Base-by-base conservation (phyloP, 1,140 invertebrate species). In the Goniozus legneri region DNA sequence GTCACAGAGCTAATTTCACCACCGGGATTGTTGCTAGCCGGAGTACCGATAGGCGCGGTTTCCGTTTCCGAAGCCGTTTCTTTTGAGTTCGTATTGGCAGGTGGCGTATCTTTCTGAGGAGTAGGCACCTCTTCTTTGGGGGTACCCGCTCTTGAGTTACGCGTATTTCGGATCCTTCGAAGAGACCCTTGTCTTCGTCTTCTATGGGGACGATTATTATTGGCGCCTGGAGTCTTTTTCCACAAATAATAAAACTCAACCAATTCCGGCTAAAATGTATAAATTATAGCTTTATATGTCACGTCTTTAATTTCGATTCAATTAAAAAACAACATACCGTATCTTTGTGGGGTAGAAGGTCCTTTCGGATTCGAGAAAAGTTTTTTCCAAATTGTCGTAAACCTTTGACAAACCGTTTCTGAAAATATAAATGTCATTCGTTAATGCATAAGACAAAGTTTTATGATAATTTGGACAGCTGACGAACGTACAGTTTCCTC, bases 161-260 rank as follows among this genome's bases (percentile, higher is more conserved):
- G 78, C 31, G 89, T 91, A 60, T 91, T 91, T 49, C 91, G 82
- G 49, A 93, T 92, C 53, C 93, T 79, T 53, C 94, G 82, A 44
- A 96, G 77, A n/a, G 92, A 92, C 56, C 88, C 89, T 70, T 91
- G 89, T 43, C 94, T 78, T 40, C 92, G 80, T 78, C 94, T 80
- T 42, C 93, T 80, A 67, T 96, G 92, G 15, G 93, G 93, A 45
- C 94, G 81, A 73, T 94, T 92, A 71, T 91, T 92, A 69, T 92
- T 91, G 34, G 95, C 95, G 60, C 91, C 91, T n/a, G 95, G 93
- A n/a, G 95, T 98, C 79, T 99, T 99, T 79, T 99, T 99, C 97
- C 96, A 99, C 68, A 98, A 82, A 78, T 99, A 99, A 76, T 99
- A 99, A 78, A 93, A 99, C 68, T 98, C 95, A 19, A 99, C 94